These are phyloP conservation scores for Eudemis profundana DNA, from an alignment of 2,888 invertebrate genomes.

Conservation along the genomic window DNA sequence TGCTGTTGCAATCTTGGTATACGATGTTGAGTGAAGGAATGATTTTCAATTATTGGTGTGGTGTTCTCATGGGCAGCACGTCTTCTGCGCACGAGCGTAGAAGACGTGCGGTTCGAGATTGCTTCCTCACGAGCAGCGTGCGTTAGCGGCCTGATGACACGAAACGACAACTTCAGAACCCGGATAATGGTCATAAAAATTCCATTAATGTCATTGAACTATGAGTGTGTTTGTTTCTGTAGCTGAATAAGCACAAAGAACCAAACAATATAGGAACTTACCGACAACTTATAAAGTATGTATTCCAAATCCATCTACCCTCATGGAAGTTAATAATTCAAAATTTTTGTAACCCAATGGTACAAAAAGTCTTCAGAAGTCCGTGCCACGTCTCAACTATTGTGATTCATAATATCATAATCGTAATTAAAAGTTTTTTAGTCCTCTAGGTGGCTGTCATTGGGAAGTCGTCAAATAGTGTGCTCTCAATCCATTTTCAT, in stretches of 20 bases:
- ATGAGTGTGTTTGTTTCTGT: background rate
- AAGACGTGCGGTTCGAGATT: conserved; percentile 43
- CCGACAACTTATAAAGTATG: too few species aligned
- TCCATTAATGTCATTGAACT: conserved; percentile 2
- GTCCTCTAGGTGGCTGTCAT: too few species aligned
- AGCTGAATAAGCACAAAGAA: background rate
- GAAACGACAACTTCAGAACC: conserved; percentile 13
- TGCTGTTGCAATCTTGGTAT: conserved; percentile 52
- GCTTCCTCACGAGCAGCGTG: conserved; percentile 43
- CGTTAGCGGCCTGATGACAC: conserved; percentile 30
- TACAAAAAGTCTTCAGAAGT: too few species aligned
- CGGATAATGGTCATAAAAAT: conserved; percentile 5
- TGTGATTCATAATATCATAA: too few species aligned
- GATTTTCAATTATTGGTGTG: conserved; percentile 54
- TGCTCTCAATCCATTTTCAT: too few species aligned
- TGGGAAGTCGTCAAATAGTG: too few species aligned
- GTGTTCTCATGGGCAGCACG: conserved; percentile 19
- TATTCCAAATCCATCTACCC: too few species aligned
- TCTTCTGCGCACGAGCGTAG: conserved; percentile 36
- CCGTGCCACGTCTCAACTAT: too few species aligned
- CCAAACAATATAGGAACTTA: too few species aligned
- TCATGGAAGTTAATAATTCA: too few species aligned
- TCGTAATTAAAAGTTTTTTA: too few species aligned
- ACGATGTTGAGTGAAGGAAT: conserved; percentile 48
- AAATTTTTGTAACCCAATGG: too few species aligned